phyloP scores from a whole-genome alignment of 2,888 invertebrate species.

The Alloscopus bannaensis region DNA sequence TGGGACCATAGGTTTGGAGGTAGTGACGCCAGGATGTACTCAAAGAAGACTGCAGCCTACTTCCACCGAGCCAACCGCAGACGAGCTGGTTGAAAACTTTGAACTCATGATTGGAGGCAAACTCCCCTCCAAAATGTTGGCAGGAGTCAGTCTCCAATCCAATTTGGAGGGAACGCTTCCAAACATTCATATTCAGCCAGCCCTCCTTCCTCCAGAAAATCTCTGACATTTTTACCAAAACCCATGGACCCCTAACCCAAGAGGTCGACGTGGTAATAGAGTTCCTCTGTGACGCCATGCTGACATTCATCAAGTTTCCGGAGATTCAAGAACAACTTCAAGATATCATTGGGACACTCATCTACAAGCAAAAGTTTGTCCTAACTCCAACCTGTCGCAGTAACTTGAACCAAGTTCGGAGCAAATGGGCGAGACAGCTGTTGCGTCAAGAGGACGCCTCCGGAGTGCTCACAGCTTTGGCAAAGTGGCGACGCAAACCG shows the following conservation, averaged over 20 bases:
- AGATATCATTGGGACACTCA: too few species aligned
- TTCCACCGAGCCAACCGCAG: background rate
- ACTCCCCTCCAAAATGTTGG: background rate
- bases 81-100: too few species aligned
- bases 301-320: too few species aligned
- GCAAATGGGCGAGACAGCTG: background rate
- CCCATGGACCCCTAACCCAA: too few species aligned
- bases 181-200: too few species aligned
- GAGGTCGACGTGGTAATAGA: too few species aligned
- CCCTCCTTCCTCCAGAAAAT: too few species aligned
- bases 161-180: background rate
- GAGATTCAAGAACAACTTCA: too few species aligned
- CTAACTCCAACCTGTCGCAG: background rate
- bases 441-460: background rate
- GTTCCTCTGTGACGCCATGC: too few species aligned
- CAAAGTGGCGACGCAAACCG: background rate
- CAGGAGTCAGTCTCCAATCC: background rate
- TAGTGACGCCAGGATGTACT: too few species aligned
- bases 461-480: background rate
- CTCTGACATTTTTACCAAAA: too few species aligned
- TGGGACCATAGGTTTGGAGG: conserved; percentile 1
- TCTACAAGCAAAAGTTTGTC: background rate
- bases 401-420: background rate
- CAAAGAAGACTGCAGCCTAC: too few species aligned
- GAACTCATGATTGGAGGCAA: background rate